A percentile compares a stretch with the other conserved stretches of the same genome.
Evolutionary conservation across 1,140 invertebrate species (phyloP).

Genomic region (Zaprionus camerounensis): DNA sequence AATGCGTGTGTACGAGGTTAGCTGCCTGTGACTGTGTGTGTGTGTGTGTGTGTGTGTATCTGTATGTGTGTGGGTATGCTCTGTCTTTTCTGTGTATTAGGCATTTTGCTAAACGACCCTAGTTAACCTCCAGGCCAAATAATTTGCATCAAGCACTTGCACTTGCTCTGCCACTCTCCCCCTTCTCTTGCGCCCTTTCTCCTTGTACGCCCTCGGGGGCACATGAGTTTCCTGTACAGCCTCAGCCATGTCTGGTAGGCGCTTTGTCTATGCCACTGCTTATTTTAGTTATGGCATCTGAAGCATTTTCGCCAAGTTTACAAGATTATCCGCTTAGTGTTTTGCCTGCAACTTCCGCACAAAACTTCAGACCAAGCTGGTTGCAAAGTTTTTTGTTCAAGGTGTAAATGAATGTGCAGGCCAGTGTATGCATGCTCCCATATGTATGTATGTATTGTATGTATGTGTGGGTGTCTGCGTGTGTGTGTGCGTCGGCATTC

Average conservation of each 20-base stretch:
- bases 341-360: slow-evolving; percentile 38
- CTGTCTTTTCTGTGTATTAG: slow-evolving; percentile 61
- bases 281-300: slow-evolving; percentile 81
- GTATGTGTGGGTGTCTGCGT: slow-evolving; percentile 2
- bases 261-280: slow-evolving; percentile 61
- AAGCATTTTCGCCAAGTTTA: slow-evolving; percentile 78
- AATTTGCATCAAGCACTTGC: slow-evolving; percentile 82
- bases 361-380: slow-evolving; percentile 54
- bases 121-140: slow-evolving; percentile 81
- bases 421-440: neutral
- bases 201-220: slow-evolving; percentile 59
- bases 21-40: slow-evolving; percentile 39
- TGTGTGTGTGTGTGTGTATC: slow-evolving; percentile 14
- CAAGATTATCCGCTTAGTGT: slow-evolving; percentile 81
- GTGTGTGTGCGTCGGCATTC: slow-evolving; percentile 3
- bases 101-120: slow-evolving; percentile 83
- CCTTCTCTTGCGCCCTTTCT: slow-evolving; percentile 27
- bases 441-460: neutral
- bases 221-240: slow-evolving; percentile 31
- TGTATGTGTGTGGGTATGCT: slow-evolving; percentile 38
- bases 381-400: slow-evolving; percentile 64
- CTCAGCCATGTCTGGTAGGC: slow-evolving; percentile 13
- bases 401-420: slow-evolving; percentile 61
- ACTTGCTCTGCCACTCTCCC: slow-evolving; percentile 27
- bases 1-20: slow-evolving; percentile 23